Evolutionary conservation across 1,140 invertebrate genomes (phyloP).

Genomic region (Stratiolaelaps scimitus): DNA sequence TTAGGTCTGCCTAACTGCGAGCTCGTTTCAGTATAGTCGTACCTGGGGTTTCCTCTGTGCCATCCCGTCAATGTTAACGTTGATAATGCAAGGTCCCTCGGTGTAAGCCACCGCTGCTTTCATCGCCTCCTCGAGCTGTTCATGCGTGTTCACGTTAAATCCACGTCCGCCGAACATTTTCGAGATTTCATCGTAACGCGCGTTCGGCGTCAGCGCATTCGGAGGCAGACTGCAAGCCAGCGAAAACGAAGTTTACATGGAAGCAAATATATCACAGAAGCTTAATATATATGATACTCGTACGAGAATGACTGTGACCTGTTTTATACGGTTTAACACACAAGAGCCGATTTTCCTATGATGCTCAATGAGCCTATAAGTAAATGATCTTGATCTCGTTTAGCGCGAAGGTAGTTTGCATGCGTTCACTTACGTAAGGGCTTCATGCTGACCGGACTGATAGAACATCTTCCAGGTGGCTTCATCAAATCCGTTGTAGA

Average conservation of each 20-base stretch:
- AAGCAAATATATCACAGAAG: conserved; percentile 5
- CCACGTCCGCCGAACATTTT: conserved; percentile 66
- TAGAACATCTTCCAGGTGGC: conserved; percentile 59
- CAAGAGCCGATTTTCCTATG: no score
- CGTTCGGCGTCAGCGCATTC: conserved; percentile 56
- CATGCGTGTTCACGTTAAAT: conserved; percentile 59
- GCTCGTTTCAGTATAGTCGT: background rate
- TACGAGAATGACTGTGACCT: no score
- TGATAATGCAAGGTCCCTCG: conserved; percentile 69
- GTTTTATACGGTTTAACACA: no score
- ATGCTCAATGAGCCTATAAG: conserved; percentile 34
- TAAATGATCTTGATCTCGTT: conserved; percentile 6
- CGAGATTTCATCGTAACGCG: conserved; percentile 78
- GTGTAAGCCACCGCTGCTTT: conserved; percentile 50
- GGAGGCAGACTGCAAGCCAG: conserved; percentile 80
- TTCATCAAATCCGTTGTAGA: conserved; percentile 68
- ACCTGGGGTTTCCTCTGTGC: conserved; percentile 77
- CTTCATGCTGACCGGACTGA: conserved; percentile 49
- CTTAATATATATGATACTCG: no score
- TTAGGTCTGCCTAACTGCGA: no score
- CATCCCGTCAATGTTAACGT: conserved; percentile 72
- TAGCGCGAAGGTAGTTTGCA: background rate
- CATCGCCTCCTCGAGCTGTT: conserved; percentile 58
- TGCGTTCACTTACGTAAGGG: conserved; percentile 42
- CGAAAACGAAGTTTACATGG: conserved; percentile 39